Base-by-base conservation (phyloP, 2,888 invertebrate genomes). In the Pammene aurita region DNA sequence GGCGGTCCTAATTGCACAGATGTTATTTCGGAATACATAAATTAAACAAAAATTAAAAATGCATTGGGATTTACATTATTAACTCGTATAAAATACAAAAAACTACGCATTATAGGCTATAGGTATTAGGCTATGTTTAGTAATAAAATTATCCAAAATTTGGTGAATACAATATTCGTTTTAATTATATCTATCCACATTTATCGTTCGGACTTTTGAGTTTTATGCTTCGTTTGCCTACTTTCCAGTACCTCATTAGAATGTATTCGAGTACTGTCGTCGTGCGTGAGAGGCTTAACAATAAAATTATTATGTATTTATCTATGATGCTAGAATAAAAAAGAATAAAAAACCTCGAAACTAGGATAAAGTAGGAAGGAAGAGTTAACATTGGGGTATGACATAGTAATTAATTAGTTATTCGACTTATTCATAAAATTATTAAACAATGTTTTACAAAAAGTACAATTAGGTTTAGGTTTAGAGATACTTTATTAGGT, bases 1-100 rank as follows among this genome's bases (percentile, higher is more conserved):
- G 38, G 16, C 44, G 5, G 58, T 54, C 58, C 66, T 34, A 66
- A 52, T 41, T 66, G 16, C 16, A 50, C 16, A 34, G 9, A 50
- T 5, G 1, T 0, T 0, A 5, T 10, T 5, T 10, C 5, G 0
- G 7, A 41, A 6, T 62, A 5, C 0, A n/a, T 7, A 26, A 38
- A 50, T 10, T 61, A 4, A 61, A 16, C 16, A 13, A 7, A 50
- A 13, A 61, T 7, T 2, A 4, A 11, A 26, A 9, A 5, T 44
- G 1, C 13, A 6, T 13, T 5, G 11, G 9, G 5, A 9, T 26
- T 26, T 7, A n/a, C 13, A 34, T 34, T 34, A 52, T 26, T n/a
- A 0, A 0, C 10, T 18, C 4, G 34, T 50, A 11, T 9, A 10
- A 18, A 50, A 10, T 14, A 7, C 4, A 14, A 46, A 14, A 1